phyloP scores from a whole-genome alignment of 1,140 invertebrate genomes.

The Drosophila busckii region DNA sequence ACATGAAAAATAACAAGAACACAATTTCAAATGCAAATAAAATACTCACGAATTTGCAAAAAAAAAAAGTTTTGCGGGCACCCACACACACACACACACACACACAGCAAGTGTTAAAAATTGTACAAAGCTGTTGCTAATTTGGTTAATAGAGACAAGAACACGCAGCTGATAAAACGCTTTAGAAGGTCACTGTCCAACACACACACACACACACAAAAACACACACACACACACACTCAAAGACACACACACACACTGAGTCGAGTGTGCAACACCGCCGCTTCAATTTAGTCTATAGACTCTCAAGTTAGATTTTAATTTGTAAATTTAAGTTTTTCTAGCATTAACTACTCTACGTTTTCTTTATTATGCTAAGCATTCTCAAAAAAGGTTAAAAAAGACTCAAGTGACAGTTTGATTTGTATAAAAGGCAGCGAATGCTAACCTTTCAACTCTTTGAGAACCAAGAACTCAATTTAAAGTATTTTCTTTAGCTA shows the following conservation, averaged over 20 bases:
- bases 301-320: conserved; percentile 20
- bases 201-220: conserved; percentile 20
- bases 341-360: conserved; percentile 27
- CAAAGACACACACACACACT: conserved; percentile 15
- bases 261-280: conserved; percentile 30
- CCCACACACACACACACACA: conserved; percentile 36
- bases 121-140: conserved; percentile 45
- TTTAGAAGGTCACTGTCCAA: conserved; percentile 37
- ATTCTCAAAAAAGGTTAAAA: conserved; percentile 23
- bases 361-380: conserved; percentile 30
- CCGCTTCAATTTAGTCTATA: conserved; percentile 24
- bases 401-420: conserved; percentile 60
- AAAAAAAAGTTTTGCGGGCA: conserved; percentile 49
- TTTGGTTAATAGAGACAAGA: conserved; percentile 31
- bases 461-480: conserved; percentile 60
- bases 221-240: conserved; percentile 20
- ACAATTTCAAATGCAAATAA: conserved; percentile 61
- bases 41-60: conserved; percentile 30
- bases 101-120: conserved; percentile 30
- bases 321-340: conserved; percentile 26
- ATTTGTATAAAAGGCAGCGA: conserved; percentile 43
- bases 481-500: conserved; percentile 13
- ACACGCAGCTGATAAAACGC: conserved; percentile 50
- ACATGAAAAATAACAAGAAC: conserved; percentile 17
- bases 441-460: conserved; percentile 52